Conservation (phyloP, 2,888 invertebrate species). For the Drosophila fungiperda region DNA sequence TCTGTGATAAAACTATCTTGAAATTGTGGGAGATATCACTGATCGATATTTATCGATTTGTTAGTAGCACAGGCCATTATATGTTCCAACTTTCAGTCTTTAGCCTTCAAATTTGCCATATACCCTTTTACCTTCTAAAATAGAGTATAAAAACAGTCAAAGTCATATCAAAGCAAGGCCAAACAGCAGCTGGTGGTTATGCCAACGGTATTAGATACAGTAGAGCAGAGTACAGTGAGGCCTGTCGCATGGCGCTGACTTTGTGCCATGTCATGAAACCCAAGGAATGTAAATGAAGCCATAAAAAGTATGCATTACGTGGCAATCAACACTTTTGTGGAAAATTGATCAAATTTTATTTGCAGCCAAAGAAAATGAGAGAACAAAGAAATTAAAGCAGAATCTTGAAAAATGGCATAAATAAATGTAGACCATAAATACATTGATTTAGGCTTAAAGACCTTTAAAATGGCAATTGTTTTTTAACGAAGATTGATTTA, state of each 20-base stretch:
- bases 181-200: neutral
- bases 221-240: neutral
- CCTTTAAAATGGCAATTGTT: neutral
- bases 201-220: neutral
- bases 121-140: neutral
- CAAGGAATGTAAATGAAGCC: slow-evolving; percentile 75
- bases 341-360: slow-evolving; percentile 55
- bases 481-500: neutral
- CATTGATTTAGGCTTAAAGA: slow-evolving; percentile 3
- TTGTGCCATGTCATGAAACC: slow-evolving; percentile 52
- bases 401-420: neutral
- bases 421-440: slow-evolving; percentile 15
- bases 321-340: slow-evolving; percentile 55
- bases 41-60: too few species aligned
- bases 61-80: too few species aligned
- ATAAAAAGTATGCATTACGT: slow-evolving; percentile 64
- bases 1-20: too few species aligned
- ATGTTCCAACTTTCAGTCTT: too few species aligned
- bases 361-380: slow-evolving; percentile 20
- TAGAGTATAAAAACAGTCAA: neutral
- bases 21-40: neutral
- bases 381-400: neutral
- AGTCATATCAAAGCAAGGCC: slow-evolving; percentile 28
- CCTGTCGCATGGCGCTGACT: slow-evolving; percentile 25
- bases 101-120: neutral